Conservation (phyloP, 2,888 invertebrate species). For the Pollenia angustigena region DNA sequence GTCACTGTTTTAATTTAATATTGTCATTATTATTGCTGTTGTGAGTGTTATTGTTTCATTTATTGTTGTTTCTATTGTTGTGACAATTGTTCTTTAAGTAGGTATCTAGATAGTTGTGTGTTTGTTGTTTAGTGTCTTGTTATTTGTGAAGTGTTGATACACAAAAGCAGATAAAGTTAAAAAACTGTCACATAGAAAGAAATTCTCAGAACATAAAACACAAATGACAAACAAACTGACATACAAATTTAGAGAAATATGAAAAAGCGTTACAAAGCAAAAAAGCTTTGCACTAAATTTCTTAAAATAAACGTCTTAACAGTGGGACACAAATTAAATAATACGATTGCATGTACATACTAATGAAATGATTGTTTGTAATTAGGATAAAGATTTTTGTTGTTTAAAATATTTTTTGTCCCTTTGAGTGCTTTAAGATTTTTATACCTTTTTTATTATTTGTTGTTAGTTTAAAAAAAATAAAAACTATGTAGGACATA, state of each 20-base stretch:
- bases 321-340: constrained; percentile 1
- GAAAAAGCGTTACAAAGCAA: not conserved
- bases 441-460: too few relatives aligned
- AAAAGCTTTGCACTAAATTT: not conserved
- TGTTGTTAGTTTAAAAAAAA: too few relatives aligned
- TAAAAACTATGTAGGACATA: too few relatives aligned
- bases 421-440: too few relatives aligned
- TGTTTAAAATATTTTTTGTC: too few relatives aligned
- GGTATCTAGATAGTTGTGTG: constrained; percentile 37
- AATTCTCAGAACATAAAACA: not conserved
- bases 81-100: constrained; percentile 35
- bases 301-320: not conserved
- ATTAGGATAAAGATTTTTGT: too few relatives aligned
- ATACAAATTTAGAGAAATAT: constrained; percentile 21
- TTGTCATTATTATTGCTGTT: constrained; percentile 7
- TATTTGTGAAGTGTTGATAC: constrained; percentile 55
- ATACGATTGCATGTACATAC: too few relatives aligned
- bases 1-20: not conserved
- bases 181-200: constrained; percentile 4
- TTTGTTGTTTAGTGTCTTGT: constrained; percentile 23
- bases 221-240: constrained; percentile 23
- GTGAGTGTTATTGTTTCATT: not conserved
- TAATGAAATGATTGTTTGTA: too few relatives aligned
- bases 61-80: constrained; percentile 11
- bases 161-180: constrained; percentile 42